These are phyloP conservation scores for Lucinisca nassula DNA, from an alignment of 2,888 invertebrate species.

Conservation along the genomic window DNA sequence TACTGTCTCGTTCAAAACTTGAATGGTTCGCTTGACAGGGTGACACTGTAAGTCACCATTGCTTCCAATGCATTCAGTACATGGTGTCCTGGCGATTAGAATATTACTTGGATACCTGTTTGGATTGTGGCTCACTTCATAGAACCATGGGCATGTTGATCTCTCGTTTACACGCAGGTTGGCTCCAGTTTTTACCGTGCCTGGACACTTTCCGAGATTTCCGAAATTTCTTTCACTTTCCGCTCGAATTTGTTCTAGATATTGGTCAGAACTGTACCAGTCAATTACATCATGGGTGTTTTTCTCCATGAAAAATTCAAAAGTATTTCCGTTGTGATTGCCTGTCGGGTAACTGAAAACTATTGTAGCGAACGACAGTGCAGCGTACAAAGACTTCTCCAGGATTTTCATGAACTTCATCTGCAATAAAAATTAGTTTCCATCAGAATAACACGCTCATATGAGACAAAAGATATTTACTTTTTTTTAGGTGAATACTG, in stretches of 20 bases:
- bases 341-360: background rate
- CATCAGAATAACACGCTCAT: no score
- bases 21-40: background rate
- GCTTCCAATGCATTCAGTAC: background rate
- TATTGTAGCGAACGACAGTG: no score
- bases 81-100: background rate
- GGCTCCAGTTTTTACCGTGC: background rate
- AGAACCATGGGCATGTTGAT: constrained; percentile 2
- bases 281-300: background rate
- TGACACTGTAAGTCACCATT: background rate
- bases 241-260: background rate
- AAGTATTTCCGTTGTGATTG: background rate
- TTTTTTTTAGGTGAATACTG: no score
- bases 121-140: background rate
- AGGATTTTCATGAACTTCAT: background rate
- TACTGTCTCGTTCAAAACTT: background rate
- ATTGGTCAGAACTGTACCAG: background rate
- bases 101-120: background rate
- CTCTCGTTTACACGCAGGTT: background rate
- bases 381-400: background rate
- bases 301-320: background rate
- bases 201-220: background rate
- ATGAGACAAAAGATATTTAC: no score
- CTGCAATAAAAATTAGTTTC: background rate
- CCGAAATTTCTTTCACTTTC: background rate